These are phyloP conservation scores for Hipposideros armiger DNA, from an alignment of 2,113 vertebrate species.

Conservation along the genomic window DNA sequence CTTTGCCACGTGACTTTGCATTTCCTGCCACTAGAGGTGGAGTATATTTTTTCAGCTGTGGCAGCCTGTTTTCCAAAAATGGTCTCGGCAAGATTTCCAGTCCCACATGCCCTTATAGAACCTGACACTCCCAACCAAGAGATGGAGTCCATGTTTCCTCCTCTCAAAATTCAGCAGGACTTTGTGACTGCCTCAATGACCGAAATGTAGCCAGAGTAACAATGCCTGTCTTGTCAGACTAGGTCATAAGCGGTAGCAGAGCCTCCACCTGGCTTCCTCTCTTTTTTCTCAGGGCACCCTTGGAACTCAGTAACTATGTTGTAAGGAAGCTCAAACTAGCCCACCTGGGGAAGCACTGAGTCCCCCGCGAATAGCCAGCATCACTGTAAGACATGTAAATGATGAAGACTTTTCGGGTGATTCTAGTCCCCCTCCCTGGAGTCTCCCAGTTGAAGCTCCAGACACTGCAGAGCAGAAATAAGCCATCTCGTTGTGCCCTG, in stretches of 20 bases:
- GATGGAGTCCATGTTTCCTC: not conserved
- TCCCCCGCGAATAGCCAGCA: not conserved
- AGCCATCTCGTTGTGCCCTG: not conserved
- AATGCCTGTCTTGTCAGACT: not conserved
- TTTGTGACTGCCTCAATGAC: not conserved
- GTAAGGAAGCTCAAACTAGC: not conserved
- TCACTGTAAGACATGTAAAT: not conserved
- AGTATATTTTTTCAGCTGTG: conserved; percentile 27
- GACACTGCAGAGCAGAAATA: not conserved
- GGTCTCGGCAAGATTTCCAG: not conserved
- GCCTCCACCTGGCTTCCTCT: not conserved
- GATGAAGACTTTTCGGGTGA: not conserved
- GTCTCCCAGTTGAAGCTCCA: not conserved
- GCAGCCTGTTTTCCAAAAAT: not conserved
- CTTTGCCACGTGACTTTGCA: not conserved
- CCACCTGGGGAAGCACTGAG: not conserved
- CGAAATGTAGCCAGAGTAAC: not conserved
- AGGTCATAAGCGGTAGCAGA: not conserved
- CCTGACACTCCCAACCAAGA: not conserved
- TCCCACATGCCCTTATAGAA: not conserved
- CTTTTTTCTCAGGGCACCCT: not conserved
- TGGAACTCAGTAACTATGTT: not conserved
- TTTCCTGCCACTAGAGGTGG: not conserved
- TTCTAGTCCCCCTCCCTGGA: not conserved
- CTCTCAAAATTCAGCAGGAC: not conserved